Conservation (phyloP, 2,113 vertebrate genomes). For the Epinephelus fuscoguttatus region DNA sequence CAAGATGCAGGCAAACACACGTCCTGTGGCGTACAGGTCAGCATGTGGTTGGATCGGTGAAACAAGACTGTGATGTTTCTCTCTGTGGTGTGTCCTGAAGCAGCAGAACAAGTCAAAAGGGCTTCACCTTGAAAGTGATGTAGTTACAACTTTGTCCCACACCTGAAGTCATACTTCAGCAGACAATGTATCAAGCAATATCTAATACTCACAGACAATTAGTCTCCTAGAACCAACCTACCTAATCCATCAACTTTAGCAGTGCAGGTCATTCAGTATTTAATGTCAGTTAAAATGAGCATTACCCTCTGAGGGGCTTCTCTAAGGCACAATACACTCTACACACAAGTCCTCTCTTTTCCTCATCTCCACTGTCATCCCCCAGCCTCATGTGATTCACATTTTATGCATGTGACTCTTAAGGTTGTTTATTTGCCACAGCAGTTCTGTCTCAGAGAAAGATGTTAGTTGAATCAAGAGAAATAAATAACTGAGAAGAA, state of each 20-base stretch:
- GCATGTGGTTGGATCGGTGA: neutral
- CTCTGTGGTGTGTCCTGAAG: constrained; percentile 33
- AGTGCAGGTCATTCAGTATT: constrained; percentile 39
- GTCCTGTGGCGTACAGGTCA: constrained; percentile 16
- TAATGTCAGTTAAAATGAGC: constrained; percentile 52
- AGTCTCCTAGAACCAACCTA: constrained; percentile 29
- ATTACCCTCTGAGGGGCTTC: constrained; percentile 60
- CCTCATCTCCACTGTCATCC: constrained; percentile 61
- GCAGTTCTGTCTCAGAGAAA: constrained; percentile 77
- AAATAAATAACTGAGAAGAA: constrained; percentile 81
- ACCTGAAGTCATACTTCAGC: neutral
- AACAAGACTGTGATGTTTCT: constrained; percentile 12
- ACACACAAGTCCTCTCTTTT: constrained; percentile 50
- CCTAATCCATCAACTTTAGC: constrained; percentile 14
- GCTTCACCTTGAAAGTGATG: constrained; percentile 34
- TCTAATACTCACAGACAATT: constrained; percentile 26
- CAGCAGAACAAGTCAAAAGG: constrained; percentile 39
- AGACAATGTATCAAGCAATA: constrained; percentile 56
- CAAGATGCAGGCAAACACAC: constrained; percentile 7
- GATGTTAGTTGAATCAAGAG: constrained; percentile 79
- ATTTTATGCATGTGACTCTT: constrained; percentile 83
- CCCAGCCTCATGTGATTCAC: constrained; percentile 72
- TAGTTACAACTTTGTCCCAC: constrained; percentile 7
- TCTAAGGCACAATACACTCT: constrained; percentile 74
- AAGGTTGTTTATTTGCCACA: constrained; percentile 79